Base-by-base conservation (phyloP, 2,113 vertebrate genomes). In the Macrotis lagotis region DNA sequence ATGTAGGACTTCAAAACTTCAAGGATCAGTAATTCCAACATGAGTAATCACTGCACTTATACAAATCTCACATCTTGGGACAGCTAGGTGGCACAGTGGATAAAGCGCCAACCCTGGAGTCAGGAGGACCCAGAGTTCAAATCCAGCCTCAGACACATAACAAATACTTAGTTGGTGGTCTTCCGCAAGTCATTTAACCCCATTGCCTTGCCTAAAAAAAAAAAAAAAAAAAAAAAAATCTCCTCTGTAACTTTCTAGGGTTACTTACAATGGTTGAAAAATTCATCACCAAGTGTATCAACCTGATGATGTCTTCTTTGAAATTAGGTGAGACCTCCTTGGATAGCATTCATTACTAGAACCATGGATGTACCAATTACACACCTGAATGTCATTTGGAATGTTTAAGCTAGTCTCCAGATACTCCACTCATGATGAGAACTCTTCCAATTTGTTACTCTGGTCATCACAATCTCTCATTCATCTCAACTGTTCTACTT, bases 371-470 rank as follows among this genome's bases (percentile, higher is more conserved):
- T 53, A 91, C 47, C 24, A 90, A 91, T 48, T 94, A 93, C 50
- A 92, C 50, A 91, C n/a, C 25, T 66, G 91, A 94, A 92, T 22
- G n/a, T 47, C 55, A 95, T 24, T 51, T 91, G 51, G 25, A 95
- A 94, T 49, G 88, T 47, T 53, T 90, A 93, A 22, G 7, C 16
- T 91, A 47, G 51, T 52, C 92, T 93, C 94, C 50, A 11, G 48
- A 37, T 66, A 12, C 10, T 31, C 55, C 37, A 66, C 53, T 31
- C 31, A 0, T 37, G 55, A 37, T 3, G 55, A 66, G 28, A 66
- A 66, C 28, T 66, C 37, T 66, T 31, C 55, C 55, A 66, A 66
- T 3, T 0, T 37, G 55, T 66, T 66, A 37, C 55, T 66, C 37
- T 93, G 52, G n/a, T 94, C 51, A 92, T 44, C 49, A 59, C 6